Evolutionary conservation across 1,140 invertebrate species (phyloP), one percentile per base, ranked within the genome.

Genomic region (Calosoma granatense): DNA sequence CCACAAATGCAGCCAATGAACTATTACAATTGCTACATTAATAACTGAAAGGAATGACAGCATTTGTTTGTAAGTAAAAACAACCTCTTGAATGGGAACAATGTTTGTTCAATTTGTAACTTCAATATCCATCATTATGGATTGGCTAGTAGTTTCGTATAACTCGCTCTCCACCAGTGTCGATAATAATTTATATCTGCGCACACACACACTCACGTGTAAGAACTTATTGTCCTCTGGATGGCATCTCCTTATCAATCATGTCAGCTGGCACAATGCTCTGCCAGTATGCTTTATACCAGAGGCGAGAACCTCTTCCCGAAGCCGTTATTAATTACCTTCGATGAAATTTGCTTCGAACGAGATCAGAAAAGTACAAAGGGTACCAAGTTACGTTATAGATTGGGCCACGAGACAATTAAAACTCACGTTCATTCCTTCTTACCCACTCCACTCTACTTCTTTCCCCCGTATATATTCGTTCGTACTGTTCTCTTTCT

Each of bases 281-380:
- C 6, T 17, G 41, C 26, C 26, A 30, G 26, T 14, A 30, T 14
- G 4, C 41, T 47, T 17, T 36, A n/a, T 36, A 9, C 26, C 26
- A 6, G 26, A n/a, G n/a, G n/a, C n/a, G n/a, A n/a, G n/a, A n/a
- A n/a, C n/a, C 26, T 36, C n/a, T 36, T 36, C 26, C 41, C 15
- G n/a, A n/a, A n/a, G 3, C 15, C 6, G 41, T 47, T 47, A 47
- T 47, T 47, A 47, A 47, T 47, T 47, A 47, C 15, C 6, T 47
- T 47, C 41, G 41, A 47, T 47, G 41, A 47, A 47, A 11, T 47
- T 47, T 47, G 41, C 15, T 47, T 6, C 15, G 41, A 47, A 47
- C 41, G 41, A 47, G 41, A 47, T 47, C 41, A 47, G 41, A 47
- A 47, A 47, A 47, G 41, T 47, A 47, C 41, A 47, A 47, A 47